A percentile compares a stretch with the other conserved stretches of the same genome.
These are phyloP conservation scores for Fulica atra DNA, from an alignment of 2,113 vertebrate species.

Conservation along the genomic window DNA sequence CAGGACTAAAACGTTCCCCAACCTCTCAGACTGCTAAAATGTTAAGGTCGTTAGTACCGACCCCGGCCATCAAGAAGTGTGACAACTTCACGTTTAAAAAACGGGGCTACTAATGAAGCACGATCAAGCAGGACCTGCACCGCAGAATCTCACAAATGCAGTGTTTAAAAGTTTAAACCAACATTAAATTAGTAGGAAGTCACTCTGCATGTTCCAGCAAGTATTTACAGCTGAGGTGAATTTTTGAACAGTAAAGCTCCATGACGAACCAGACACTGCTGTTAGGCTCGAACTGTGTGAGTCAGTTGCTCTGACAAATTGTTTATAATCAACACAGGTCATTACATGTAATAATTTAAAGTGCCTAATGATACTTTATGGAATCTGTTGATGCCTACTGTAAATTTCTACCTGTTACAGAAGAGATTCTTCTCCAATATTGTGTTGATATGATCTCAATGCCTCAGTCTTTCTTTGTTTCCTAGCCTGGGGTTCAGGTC, in stretches of 20 bases:
- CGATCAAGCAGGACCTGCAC: not conserved
- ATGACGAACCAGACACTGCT: not conserved
- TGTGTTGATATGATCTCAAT: not conserved
- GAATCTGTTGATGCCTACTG: not conserved
- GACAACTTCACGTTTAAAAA: not conserved
- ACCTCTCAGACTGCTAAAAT: not conserved
- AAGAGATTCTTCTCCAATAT: not conserved
- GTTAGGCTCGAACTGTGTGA: not conserved
- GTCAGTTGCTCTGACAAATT: not conserved
- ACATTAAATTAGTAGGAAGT: not conserved
- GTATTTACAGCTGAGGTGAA: not conserved
- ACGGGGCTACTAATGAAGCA: not conserved
- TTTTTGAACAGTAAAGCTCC: not conserved
- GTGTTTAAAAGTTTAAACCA: not conserved
- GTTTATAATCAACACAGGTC: not conserved
- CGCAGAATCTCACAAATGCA: not conserved
- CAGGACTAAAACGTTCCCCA: not conserved
- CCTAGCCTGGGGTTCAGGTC: not conserved
- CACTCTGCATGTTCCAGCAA: not conserved
- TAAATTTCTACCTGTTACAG: not conserved
- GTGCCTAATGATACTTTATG: not conserved
- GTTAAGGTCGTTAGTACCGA: not conserved
- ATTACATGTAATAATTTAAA: not conserved
- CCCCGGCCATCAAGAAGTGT: rapidly evolving
- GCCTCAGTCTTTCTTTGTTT: not conserved